Percentiles rank a stretch among this genome's conserved stretches.
Evolutionary conservation across 2,113 vertebrate species (phyloP).

Genomic region (Promerops cafer): DNA sequence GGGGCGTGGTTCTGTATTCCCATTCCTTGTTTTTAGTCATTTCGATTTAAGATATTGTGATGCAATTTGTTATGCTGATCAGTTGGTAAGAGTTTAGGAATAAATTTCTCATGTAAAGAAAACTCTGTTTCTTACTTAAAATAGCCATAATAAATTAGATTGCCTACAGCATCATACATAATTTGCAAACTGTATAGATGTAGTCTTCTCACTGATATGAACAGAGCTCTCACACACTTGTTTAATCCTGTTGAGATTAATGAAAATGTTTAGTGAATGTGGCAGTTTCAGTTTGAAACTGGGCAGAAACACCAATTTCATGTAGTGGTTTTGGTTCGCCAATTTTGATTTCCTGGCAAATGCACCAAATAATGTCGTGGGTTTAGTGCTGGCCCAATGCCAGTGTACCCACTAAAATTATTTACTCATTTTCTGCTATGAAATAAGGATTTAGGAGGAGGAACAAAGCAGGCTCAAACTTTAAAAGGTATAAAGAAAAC

Average conservation of each 20-base stretch:
- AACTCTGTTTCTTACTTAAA: neutral
- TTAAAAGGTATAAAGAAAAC: too few relatives aligned
- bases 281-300: neutral
- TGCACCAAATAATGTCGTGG: neutral
- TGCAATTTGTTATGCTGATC: neutral
- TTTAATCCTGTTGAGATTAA: neutral
- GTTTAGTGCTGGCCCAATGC: neutral
- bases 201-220: neutral
- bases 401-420: too few relatives aligned
- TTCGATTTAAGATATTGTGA: neutral
- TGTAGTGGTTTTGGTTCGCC: neutral
- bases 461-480: too few relatives aligned
- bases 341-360: neutral
- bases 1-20: neutral
- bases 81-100: neutral
- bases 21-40: neutral
- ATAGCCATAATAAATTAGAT: neutral
- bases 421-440: neutral
- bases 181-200: neutral
- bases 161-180: neutral
- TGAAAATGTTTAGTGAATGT: neutral
- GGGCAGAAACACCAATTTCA: neutral
- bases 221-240: neutral
- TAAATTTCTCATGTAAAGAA: neutral
- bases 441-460: too few relatives aligned